Base-by-base conservation (phyloP, 2,888 invertebrate genomes). In the Dorcus parallelipipedus region DNA sequence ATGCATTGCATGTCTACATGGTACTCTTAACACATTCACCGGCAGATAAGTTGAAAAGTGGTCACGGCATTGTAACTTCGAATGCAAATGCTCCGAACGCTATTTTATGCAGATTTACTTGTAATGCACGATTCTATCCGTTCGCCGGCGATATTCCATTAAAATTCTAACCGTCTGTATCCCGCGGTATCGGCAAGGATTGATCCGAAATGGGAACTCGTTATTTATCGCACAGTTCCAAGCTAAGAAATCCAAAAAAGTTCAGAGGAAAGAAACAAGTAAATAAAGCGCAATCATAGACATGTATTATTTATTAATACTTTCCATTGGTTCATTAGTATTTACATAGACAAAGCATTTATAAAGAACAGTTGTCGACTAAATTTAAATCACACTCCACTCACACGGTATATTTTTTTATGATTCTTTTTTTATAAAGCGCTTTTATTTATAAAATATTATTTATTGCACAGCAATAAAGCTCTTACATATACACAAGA, bases 391-490 rank as follows among this genome's bases (percentile, higher is more conserved):
- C 43, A 23, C 33, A 39, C 26, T 50, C 38, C 52, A 41, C 57
- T 52, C 49, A 14, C 40, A 47, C 42, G 26, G 4, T 39, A 33
- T 14, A 49, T 38, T 23, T 48, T 26, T 45, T 48, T 43, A n/a
- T 39, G 14, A 23, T 54, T 49, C 14, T 49, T 38, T 38, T 47
- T 52, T 7, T 39, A 48, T 10, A 42, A 10, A 48, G n/a, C 47
- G 50, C 38, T 39, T 52, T 49, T 33, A 51, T 48, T 45, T 55
- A 56, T 55, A 63, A 60, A 63, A 62, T 65, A 63, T 61, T 60
- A 56, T 56, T 66, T 69, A 69, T 69, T 69, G 68, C 69, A 69
- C 67, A 69, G 67, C 68, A 69, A 68, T 69, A 69, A 69, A 70
- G 68, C 62, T 64, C 61, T 63, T 66, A 64, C 64, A 59, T 54